Conservation (phyloP, 1,140 invertebrate genomes). For the Dendroctonus ponderosae region DNA sequence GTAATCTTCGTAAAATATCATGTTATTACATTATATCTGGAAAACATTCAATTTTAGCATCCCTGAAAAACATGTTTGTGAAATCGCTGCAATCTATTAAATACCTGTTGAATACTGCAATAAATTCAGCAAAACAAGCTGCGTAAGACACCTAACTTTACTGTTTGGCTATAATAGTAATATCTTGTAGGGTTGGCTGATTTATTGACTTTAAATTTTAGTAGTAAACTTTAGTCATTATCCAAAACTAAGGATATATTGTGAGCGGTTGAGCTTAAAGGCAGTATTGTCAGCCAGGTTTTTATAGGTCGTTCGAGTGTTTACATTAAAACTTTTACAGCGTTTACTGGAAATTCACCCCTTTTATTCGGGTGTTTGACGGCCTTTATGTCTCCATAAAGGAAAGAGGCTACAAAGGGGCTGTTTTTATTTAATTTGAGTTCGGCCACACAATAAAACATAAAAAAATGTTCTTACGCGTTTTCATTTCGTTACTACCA, state of each 20-base stretch:
- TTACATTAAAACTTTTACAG: slow-evolving; percentile 18
- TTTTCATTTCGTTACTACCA: no score
- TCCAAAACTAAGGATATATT: slow-evolving; percentile 22
- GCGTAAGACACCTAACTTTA: slow-evolving; percentile 17
- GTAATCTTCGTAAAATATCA: no score
- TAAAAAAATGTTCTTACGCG: background rate
- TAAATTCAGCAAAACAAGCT: slow-evolving; percentile 21
- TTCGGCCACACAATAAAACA: background rate
- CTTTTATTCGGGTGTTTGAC: slow-evolving; percentile 4
- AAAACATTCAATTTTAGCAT: no score
- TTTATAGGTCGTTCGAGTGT: slow-evolving; percentile 20
- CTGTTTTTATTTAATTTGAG: background rate
- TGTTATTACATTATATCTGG: no score
- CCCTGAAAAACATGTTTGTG: no score
- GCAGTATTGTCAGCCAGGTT: slow-evolving; percentile 16
- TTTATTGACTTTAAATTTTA: slow-evolving; percentile 27
- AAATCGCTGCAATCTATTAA: no score
- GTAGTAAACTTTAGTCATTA: slow-evolving; percentile 28
- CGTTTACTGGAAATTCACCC: slow-evolving; percentile 7
- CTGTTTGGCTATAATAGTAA: slow-evolving; percentile 16
- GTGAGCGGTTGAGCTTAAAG: slow-evolving; percentile 12
- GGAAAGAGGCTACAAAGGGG: background rate
- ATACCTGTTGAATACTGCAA: slow-evolving; percentile 20
- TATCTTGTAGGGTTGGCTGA: slow-evolving; percentile 16
- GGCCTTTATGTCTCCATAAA: slow-evolving; percentile 10